Conservation (phyloP, 2,797 vertebrate genomes). For the Otolemur crassicaudatus region DNA sequence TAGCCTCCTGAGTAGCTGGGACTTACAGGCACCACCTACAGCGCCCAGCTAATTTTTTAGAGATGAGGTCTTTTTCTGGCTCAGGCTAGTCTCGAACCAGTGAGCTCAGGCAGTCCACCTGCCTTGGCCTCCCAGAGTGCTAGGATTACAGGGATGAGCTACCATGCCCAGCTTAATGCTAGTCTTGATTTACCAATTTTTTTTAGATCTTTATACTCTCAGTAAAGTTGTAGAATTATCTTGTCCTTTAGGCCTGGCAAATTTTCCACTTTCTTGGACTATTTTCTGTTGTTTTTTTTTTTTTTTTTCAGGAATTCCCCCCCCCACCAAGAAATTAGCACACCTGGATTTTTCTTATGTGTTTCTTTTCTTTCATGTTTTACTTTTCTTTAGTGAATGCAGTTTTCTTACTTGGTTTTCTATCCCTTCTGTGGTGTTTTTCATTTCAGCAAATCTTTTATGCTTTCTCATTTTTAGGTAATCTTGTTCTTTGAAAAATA, state of each 20-base stretch:
- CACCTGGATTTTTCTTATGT: background rate
- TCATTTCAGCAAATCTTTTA: background rate
- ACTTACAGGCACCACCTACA: no score
- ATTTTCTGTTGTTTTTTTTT: constrained; percentile 8
- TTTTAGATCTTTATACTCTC: background rate
- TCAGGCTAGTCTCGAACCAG: no score
- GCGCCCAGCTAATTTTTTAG: no score
- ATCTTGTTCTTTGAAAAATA: background rate
- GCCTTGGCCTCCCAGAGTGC: no score
- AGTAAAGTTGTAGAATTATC: background rate
- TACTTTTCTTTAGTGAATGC: background rate
- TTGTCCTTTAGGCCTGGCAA: background rate
- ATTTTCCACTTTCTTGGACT: background rate
- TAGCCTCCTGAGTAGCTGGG: no score
- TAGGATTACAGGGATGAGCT: no score
- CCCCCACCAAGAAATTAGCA: background rate
- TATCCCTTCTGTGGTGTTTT: background rate
- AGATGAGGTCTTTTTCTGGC: no score
- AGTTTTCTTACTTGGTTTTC: background rate
- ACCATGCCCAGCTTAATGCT: no score
- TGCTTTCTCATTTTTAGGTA: background rate
- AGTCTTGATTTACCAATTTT: background rate
- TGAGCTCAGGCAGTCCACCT: no score
- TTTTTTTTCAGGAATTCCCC: background rate
- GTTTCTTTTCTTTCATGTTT: background rate